Base-by-base conservation (phyloP, 2,797 vertebrate species). In the Geotria australis region DNA sequence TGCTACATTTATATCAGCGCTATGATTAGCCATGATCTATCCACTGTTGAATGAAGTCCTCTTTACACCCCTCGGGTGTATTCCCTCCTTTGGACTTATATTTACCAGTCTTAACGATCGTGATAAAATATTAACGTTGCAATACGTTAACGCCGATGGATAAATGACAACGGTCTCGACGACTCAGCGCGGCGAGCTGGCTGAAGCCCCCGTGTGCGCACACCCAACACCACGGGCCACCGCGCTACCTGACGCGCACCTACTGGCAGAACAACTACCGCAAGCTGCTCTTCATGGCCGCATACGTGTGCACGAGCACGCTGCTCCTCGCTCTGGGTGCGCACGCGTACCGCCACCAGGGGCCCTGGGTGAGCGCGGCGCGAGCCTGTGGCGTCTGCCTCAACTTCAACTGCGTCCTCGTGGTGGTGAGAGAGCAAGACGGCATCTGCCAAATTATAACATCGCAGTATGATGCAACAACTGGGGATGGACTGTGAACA, bases 261-360 rank as follows among this genome's bases (percentile, higher is more conserved):
- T 84, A 80, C 67, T 86, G 81, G 83, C 77, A 78, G 60, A 84
- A 82, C 72, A 83, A 79, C 68, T 71, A 72, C 59, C 66, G 75
- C 57, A 74, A 78, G 60, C 66, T 80, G 9, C 59, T 79, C 47
- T 80, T 79, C 70, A 73, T 85, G 60, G 71, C 71, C 1, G 11
- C 57, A 56, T 85, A 77, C 58, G 2, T 60, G 3, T 8, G 63
- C 51, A 60, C 83, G 56, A 83, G 68, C 46, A 2, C 77, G 58
- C 62, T 76, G 62, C 77, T 91, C 14, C 81, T 83, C 48, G 6
- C 63, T 2, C 12, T 60, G 1, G 80, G 76, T 0, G 65, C 77
- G 46, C 60, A 69, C 59, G 63, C 47, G 47, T 65, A 81, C 48
- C 11, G 59, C 0, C 6, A 63, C 0, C 68, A 61, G 0, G 72